These are phyloP conservation scores for Corythornis cristatus DNA, from an alignment of 2,113 vertebrate genomes.

Conservation along the genomic window DNA sequence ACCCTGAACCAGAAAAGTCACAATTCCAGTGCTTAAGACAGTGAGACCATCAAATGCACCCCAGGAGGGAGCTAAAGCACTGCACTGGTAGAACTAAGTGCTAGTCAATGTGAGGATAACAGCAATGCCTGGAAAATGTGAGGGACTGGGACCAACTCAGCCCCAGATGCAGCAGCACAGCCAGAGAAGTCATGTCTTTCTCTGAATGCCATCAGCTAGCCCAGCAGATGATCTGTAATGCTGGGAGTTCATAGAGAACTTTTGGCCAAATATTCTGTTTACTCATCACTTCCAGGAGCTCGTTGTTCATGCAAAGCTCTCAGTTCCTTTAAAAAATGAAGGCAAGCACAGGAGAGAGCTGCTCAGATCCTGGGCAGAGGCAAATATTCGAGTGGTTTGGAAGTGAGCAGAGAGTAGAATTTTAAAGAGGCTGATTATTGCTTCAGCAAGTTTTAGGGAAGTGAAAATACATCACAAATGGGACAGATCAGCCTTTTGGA, in stretches of 20 bases:
- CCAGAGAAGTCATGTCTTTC: not conserved
- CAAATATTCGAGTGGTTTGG: slow-evolving; percentile 35
- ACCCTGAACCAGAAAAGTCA: not conserved
- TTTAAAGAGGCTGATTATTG: slow-evolving; percentile 43
- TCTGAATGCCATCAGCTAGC: not conserved
- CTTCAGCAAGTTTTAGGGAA: slow-evolving; percentile 39
- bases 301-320: slow-evolving; percentile 6
- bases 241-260: not conserved
- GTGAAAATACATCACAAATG: slow-evolving; percentile 20
- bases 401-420: slow-evolving; percentile 17
- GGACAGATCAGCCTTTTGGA: slow-evolving; percentile 26
- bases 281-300: not conserved
- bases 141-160: not conserved
- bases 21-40: not conserved
- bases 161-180: not conserved
- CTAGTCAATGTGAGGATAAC: not conserved
- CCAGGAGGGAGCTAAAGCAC: not conserved
- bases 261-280: not conserved
- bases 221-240: not conserved
- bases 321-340: slow-evolving; percentile 1
- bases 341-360: not conserved
- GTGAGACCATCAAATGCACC: not conserved
- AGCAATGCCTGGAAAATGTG: not conserved
- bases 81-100: not conserved
- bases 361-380: not conserved